Evolutionary conservation across 1,140 invertebrate species (phyloP).

Genomic region (Plectus sambesii): DNA sequence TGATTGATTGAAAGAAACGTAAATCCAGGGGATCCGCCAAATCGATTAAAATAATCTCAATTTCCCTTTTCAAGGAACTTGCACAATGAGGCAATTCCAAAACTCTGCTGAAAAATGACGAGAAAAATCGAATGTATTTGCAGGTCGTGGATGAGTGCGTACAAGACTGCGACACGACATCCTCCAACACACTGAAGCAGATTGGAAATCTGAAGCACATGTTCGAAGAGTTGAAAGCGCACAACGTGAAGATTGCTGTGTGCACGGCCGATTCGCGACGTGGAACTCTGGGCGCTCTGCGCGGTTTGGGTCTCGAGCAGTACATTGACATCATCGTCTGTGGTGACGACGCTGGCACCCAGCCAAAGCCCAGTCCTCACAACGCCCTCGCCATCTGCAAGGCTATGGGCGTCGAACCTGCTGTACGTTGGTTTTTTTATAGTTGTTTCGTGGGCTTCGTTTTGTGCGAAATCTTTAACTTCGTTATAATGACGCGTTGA

Average conservation of each 20-base stretch:
- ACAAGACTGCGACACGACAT: conserved; percentile 32
- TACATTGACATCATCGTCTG: conserved; percentile 49
- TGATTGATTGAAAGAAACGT: background rate
- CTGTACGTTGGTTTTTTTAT: too few species aligned
- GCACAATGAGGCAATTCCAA: background rate
- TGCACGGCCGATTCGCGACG: conserved; percentile 49
- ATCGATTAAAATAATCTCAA: background rate
- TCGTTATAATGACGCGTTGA: conserved; percentile 4
- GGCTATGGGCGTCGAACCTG: conserved; percentile 46
- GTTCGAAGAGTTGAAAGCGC: conserved; percentile 46
- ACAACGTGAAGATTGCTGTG: conserved; percentile 50
- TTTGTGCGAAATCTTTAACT: too few species aligned
- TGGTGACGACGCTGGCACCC: conserved; percentile 48
- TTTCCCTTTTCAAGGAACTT: background rate
- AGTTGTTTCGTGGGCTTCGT: too few species aligned
- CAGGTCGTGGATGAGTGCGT: conserved; percentile 27
- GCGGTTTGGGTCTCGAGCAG: conserved; percentile 37
- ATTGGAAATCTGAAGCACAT: conserved; percentile 46
- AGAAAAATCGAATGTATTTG: too few species aligned
- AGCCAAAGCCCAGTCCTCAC: conserved; percentile 50
- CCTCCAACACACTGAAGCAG: conserved; percentile 41
- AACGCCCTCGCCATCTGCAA: conserved; percentile 50
- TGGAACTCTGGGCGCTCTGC: conserved; percentile 45
- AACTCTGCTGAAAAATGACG: background rate
- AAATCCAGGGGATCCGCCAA: background rate